phyloP scores from a whole-genome alignment of 2,113 vertebrate species.

The Lycaon pictus region DNA sequence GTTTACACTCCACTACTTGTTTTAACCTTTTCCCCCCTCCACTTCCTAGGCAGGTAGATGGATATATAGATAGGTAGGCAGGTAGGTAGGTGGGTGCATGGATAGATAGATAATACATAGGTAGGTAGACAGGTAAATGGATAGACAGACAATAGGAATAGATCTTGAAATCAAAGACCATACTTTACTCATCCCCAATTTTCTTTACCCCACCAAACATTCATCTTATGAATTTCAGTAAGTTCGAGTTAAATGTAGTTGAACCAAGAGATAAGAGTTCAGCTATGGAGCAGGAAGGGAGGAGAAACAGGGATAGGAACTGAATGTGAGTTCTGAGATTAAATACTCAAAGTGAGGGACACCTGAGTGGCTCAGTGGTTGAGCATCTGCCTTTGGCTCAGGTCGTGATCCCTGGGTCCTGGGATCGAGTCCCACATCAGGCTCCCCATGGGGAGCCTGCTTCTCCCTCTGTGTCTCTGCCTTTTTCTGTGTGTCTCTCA shows the following conservation, averaged over 20 bases:
- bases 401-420: no score
- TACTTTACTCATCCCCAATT: background rate
- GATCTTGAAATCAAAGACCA: background rate
- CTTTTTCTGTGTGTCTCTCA: no score
- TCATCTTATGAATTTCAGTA: background rate
- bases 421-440: no score
- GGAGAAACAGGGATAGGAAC: background rate
- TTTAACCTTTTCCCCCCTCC: background rate
- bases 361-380: no score
- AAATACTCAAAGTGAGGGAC: background rate
- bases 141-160: background rate
- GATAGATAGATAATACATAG: background rate
- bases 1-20: background rate
- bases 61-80: background rate
- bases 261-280: background rate
- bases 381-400: no score
- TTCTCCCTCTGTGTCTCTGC: no score
- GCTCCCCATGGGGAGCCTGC: no score
- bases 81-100: background rate
- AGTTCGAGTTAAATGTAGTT: background rate
- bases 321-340: background rate
- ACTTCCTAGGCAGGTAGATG: background rate
- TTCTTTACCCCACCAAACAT: background rate
- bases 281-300: background rate
- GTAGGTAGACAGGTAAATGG: background rate